Evolutionary conservation across 2,113 vertebrate species (phyloP).

Genomic region (Equus quagga): DNA sequence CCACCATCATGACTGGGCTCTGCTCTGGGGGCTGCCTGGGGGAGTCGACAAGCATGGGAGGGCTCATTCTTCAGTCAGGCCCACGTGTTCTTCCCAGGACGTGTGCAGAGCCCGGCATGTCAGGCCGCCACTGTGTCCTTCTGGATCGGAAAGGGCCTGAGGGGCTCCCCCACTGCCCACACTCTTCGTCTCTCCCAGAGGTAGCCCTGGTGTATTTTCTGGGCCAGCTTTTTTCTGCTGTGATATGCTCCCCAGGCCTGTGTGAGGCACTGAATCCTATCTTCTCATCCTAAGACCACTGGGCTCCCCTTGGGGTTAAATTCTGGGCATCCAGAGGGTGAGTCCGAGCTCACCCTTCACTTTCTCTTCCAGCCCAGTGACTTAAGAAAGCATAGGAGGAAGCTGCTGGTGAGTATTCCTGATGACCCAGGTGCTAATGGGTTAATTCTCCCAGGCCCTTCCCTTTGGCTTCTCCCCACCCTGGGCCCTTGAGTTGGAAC

Average conservation of each 20-base stretch:
- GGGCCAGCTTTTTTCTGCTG: background rate
- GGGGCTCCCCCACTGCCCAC: background rate
- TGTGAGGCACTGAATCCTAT: background rate
- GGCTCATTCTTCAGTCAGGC: background rate
- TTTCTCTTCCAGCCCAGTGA: slow-evolving; percentile 95
- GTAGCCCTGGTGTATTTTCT: background rate
- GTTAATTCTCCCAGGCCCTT: background rate
- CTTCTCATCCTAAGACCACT: background rate
- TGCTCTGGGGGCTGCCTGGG: background rate
- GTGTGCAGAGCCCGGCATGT: too few relatives aligned
- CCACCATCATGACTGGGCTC: background rate
- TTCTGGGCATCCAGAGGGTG: background rate
- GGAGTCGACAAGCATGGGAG: background rate
- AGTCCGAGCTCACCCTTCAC: slow-evolving; percentile 73
- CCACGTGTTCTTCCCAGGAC: background rate
- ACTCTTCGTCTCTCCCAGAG: background rate
- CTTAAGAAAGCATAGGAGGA: slow-evolving; percentile 97
- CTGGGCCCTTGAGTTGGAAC: background rate
- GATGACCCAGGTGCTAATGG: slow-evolving; percentile 27
- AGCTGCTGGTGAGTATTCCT: slow-evolving; percentile 94
- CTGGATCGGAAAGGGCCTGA: background rate
- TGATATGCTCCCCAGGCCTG: background rate
- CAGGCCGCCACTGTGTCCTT: background rate
- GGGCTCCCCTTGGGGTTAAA: slow-evolving; percentile 43
- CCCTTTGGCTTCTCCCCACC: background rate